phyloP scores from a whole-genome alignment of 2,888 invertebrate genomes.

The Resseliella maxima region DNA sequence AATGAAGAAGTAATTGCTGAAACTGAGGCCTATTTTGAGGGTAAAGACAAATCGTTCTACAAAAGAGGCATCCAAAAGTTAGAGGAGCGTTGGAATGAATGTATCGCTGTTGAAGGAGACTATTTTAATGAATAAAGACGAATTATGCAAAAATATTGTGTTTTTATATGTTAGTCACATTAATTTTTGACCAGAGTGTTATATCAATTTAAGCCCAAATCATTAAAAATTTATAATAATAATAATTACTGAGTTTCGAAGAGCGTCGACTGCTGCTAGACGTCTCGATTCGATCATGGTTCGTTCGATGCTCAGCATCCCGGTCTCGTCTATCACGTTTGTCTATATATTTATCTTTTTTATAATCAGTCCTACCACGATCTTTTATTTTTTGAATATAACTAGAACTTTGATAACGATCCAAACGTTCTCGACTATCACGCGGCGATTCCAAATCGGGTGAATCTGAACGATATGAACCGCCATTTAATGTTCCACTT shows the following conservation, averaged over 20 bases:
- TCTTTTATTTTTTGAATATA: slow-evolving; percentile 68
- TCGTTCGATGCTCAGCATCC: slow-evolving; percentile 84
- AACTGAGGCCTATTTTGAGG: too few species aligned
- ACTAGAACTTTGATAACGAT: slow-evolving; percentile 60
- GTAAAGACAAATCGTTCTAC: too few species aligned
- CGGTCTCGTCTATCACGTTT: slow-evolving; percentile 74
- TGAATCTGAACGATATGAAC: slow-evolving; percentile 78
- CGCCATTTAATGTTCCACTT: slow-evolving; percentile 69
- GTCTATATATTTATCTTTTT: slow-evolving; percentile 92
- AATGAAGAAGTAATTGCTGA: too few species aligned
- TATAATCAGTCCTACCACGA: slow-evolving; percentile 88
- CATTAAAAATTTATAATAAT: neutral
- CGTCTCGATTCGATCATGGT: slow-evolving; percentile 83
- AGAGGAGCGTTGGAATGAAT: too few species aligned
- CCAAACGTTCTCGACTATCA: slow-evolving; percentile 69
- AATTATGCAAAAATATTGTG: too few species aligned
- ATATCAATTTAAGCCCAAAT: neutral
- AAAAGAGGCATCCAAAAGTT: too few species aligned
- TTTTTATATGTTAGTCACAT: too few species aligned
- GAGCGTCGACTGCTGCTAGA: slow-evolving; percentile 63
- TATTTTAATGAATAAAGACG: too few species aligned
- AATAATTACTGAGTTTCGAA: slow-evolving; percentile 66
- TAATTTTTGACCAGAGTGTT: too few species aligned
- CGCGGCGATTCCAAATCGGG: slow-evolving; percentile 81
- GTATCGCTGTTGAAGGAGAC: too few species aligned